Base-by-base conservation (phyloP, 2,113 vertebrate species). In the Elephantulus edwardii region DNA sequence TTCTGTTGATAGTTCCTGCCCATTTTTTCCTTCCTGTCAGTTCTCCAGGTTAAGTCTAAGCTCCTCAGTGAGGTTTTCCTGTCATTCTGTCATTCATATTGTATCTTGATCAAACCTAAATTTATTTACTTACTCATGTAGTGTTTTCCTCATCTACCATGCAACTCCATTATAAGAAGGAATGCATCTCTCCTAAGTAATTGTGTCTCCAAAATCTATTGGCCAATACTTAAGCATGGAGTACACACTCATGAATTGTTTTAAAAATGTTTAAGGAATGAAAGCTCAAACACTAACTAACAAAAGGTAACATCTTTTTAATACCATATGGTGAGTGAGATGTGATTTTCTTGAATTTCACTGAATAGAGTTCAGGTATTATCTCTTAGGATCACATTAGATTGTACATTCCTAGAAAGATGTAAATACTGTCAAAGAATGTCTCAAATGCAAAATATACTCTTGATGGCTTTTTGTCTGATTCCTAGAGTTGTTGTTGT, bases 371-470 rank as follows among this genome's bases (percentile, higher is more conserved):
- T 50, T 50, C 48, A 8, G 16, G 48, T 50, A 16, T 50, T 16
- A 8, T 60, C 60, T 75, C 68, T 94, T 85, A 76, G 88, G 90
- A n/a, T 35, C 40, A 90, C 35, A 50, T 7, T 75, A 77, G 60
- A 89, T 86, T 33, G 72, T n/a, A 86, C 44, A 60, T 12, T 91
- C 46, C 52, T 83, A 77, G 14, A 82, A 86, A 84, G 6, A 42
- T 83, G 88, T 11, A 75, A 35, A 46, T 30, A 85, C 17, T 84
- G 50, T 79, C 35, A 83, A 88, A 86, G 26, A 92, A 81, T 52
- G 33, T 13, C 90, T 84, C 58, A 76, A 72, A 76, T 70, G 80
- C 0, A 84, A 26, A 85, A 82, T 22, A n/a, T 60, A 84, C 5
- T 83, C 24, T 68, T 48, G 60, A 54, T 82, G 13, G 68, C 28